Percentiles rank a stretch among this genome's conserved stretches.
These are phyloP conservation scores for Heptranchias perlo DNA, from an alignment of 2,113 vertebrate genomes.

Conservation along the genomic window DNA sequence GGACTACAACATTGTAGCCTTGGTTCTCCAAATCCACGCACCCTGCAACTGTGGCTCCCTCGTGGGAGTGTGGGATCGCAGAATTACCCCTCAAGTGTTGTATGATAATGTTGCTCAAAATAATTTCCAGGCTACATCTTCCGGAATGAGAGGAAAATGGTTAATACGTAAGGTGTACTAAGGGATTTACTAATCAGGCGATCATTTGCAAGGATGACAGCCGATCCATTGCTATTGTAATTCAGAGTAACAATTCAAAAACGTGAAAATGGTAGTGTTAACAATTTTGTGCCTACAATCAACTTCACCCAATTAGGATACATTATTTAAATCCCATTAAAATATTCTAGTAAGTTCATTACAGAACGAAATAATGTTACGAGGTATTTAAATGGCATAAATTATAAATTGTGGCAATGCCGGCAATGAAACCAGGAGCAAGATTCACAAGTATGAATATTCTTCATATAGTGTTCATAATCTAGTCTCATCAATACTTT, in stretches of 20 bases:
- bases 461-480: too few relatives aligned
- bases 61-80: neutral
- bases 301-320: neutral
- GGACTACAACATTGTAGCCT: neutral
- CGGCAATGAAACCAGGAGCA: too few relatives aligned
- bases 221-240: neutral
- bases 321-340: neutral
- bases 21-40: too few relatives aligned
- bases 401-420: too few relatives aligned
- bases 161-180: neutral
- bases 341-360: too few relatives aligned
- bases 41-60: neutral
- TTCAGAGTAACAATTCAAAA: neutral
- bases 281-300: neutral
- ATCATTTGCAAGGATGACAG: neutral
- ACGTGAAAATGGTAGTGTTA: neutral
- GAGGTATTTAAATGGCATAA: too few relatives aligned
- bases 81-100: neutral
- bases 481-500: too few relatives aligned
- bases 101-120: neutral
- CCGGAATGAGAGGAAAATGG: neutral
- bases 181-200: neutral
- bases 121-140: neutral
- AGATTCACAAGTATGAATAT: too few relatives aligned
- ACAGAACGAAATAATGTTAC: too few relatives aligned